These are phyloP conservation scores for Sebastes oblongus DNA, from an alignment of 2,797 vertebrate species.

Conservation along the genomic window DNA sequence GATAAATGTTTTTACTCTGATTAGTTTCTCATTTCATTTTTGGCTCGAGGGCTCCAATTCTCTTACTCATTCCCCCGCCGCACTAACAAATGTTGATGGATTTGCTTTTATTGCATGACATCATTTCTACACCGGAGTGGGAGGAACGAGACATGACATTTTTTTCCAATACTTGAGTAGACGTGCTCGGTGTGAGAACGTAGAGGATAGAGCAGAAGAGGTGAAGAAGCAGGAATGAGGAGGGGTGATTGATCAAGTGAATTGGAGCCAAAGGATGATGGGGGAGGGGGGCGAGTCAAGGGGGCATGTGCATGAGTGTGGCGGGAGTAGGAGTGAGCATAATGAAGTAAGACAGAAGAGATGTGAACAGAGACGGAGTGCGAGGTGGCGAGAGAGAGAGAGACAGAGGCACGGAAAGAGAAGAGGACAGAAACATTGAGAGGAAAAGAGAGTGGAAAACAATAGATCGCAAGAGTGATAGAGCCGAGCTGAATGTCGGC, in stretches of 20 bases:
- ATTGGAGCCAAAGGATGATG: conserved; percentile 63
- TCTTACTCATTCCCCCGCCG: conserved; percentile 32
- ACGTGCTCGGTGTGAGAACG: conserved; percentile 28
- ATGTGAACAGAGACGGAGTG: conserved; percentile 45
- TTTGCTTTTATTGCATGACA: conserved; percentile 66
- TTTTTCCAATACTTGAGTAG: conserved; percentile 58
- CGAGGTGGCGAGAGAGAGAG: conserved; percentile 6
- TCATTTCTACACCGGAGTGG: conserved; percentile 51
- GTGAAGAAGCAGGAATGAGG: conserved; percentile 57
- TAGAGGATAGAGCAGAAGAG: conserved; percentile 37
- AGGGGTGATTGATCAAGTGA: conserved; percentile 69
- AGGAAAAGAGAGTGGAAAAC: conserved; percentile 39
- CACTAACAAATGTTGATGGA: conserved; percentile 65
- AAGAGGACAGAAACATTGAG: conserved; percentile 27
- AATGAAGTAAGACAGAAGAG: conserved; percentile 73
- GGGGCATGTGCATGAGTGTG: conserved; percentile 61
- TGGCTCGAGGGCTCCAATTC: conserved; percentile 41
- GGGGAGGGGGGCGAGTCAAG: conserved; percentile 45
- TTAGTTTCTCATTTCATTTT: conserved; percentile 63
- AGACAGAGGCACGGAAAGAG: not conserved
- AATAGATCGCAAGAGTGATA: conserved; percentile 56
- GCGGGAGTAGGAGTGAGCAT: conserved; percentile 60
- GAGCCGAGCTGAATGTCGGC: conserved; percentile 50
- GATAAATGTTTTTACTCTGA: conserved; percentile 66
- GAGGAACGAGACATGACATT: conserved; percentile 61